phyloP scores from a whole-genome alignment of 2,113 vertebrate genomes.

The Otolemur garnettii region DNA sequence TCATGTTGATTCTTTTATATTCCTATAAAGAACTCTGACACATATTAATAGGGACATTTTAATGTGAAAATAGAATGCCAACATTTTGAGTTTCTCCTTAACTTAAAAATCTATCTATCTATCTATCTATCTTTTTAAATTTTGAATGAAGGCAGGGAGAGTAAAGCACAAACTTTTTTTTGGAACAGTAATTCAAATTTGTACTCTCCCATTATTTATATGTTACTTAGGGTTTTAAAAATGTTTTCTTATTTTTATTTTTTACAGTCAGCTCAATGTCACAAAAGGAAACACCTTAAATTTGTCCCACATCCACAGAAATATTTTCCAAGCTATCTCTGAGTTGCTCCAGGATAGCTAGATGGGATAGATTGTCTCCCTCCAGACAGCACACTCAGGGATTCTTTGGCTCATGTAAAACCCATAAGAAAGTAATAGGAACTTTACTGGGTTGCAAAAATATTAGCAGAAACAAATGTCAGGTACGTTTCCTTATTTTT shows the following conservation, averaged over 20 bases:
- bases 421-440: fast-evolving
- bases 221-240: background rate
- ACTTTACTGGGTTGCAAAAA: background rate
- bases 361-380: fast-evolving
- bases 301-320: background rate
- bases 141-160: background rate
- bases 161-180: background rate
- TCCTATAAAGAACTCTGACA: constrained; percentile 47
- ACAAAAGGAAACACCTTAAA: background rate
- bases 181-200: background rate
- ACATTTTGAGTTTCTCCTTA: constrained; percentile 37
- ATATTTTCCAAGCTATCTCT: background rate
- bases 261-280: background rate
- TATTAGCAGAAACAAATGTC: background rate
- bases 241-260: background rate
- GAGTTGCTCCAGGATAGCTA: background rate
- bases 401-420: background rate
- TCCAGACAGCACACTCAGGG: background rate
- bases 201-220: background rate
- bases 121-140: background rate
- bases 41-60: background rate
- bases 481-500: fast-evolving
- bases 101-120: background rate
- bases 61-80: background rate
- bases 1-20: constrained; percentile 13